These are phyloP conservation scores for Brachionus plicatilis DNA, from an alignment of 1,140 invertebrate genomes.

Conservation along the genomic window DNA sequence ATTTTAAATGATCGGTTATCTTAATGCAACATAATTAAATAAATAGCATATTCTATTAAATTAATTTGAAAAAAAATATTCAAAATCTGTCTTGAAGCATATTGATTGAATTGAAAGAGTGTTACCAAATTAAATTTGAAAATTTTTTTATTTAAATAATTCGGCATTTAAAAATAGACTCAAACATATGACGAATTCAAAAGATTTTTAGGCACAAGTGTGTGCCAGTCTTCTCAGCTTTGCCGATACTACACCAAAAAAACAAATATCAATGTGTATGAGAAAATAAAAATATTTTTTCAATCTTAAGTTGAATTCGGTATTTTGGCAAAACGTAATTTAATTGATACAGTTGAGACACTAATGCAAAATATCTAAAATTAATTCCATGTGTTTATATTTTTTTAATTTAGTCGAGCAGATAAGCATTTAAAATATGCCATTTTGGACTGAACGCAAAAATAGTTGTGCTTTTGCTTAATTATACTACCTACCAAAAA, in stretches of 20 bases:
- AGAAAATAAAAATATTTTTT: not conserved
- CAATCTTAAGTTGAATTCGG: not conserved
- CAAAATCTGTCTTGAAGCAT: not conserved
- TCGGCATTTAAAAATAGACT: conserved; percentile 1
- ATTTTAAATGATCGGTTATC: not conserved
- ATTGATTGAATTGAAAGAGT: not conserved
- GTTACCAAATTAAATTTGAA: not conserved
- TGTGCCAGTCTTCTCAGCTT: not conserved
- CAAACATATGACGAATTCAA: not conserved
- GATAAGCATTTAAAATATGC: not conserved
- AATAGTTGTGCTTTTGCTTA: not conserved
- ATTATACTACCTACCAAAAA: not conserved
- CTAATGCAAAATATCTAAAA: not conserved
- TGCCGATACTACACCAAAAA: not conserved
- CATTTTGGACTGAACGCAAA: not conserved
- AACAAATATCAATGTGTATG: not conserved
- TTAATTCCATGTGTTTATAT: not conserved
- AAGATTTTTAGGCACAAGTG: not conserved
- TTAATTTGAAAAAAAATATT: not conserved
- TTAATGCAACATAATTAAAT: not conserved
- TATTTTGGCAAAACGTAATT: not conserved
- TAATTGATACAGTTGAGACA: not conserved
- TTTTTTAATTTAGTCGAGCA: not conserved
- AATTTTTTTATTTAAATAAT: not conserved
- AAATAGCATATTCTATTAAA: not conserved